Base-by-base conservation (phyloP, 2,888 invertebrate genomes). In the Unio pictorum region DNA sequence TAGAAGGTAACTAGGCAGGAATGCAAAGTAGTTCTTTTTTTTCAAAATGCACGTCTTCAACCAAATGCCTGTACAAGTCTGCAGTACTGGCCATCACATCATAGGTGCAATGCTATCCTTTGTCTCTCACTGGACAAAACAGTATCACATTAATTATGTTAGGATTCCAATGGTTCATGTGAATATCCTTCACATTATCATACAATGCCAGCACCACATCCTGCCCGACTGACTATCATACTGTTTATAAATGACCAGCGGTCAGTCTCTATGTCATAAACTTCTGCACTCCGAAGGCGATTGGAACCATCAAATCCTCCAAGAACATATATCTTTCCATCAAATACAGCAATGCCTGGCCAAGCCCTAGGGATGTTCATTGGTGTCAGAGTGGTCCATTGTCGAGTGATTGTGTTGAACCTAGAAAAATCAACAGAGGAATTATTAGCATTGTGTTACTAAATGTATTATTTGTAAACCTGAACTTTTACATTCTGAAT, bases 231-330 rank as follows among this genome's bases (percentile, higher is more conserved):
- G 69, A 94, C 92, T 8, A 94, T 93, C 96, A 96, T 96, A 84
- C 95, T 95, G 55, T 93, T 93, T 11, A 97, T 95, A 1, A 94
- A 92, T 28, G 92, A 92, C 97, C 97, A 97, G 54, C 91, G 91
- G 88, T 94, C 93, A 3, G 93, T 92, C 79, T 94, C 94, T 0
- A 94, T 93, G 89, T 96, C 94, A 89, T 94, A 97, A 28, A 95
- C 94, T 92, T 98, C 98, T 3, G 96, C 97, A 72, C 95, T 95
- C 91, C 96, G 95, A 28, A 97, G 93, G 67, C 98, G 96, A 83
- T 95, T 92, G 17, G 96, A 95, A n/a, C 98, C 98, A 91, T 98
- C 97, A 91, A 98, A 98, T 0, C 98, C 97, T 56, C 98, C 96
- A 59, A 97, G 82, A 7, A 88, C 78, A 69, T 86, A 89, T 23